Evolutionary conservation across 2,888 invertebrate genomes (phyloP), one percentile per base, ranked within the genome.

Genomic region (Drosophila buzzatii): DNA sequence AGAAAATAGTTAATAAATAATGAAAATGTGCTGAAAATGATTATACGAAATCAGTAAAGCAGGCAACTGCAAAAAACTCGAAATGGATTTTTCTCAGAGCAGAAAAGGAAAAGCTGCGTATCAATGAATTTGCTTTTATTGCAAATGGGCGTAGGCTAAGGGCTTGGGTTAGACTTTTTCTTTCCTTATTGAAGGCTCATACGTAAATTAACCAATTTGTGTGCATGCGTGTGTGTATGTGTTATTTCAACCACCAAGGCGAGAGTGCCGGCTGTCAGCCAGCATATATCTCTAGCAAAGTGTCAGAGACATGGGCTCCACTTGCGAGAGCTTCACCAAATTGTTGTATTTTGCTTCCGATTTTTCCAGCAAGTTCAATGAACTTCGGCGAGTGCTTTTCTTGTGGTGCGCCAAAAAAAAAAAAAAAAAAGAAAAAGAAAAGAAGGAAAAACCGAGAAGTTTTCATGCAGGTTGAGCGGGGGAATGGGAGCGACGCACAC

Each of bases 161-260:
- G 58, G 31, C 18, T 18, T 44, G 58, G 61, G 2, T 51, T 31
- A 27, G 27, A 27, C 2, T 16, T 39, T 39, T 39, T 14, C 37
- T 31, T 31, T 39, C 5, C 27, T n/a, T 27, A 27, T 27, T 63
- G 45, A 44, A 42, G 51, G 44, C 60, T 39, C 60, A 31, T 66
- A 73, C 67, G 73, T 73, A 82, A 82, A 79, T 79, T 73, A 76
- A 81, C 75, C 75, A 73, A 78, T 73, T 85, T 75, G 27, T 63
- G 18, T 39, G 47, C 39, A 12, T 23, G 56, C 52, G 49, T 31
- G 42, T 16, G 52, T 23, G 41, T 56, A 14, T 14, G 39, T 27
- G 37, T 27, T 27, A 49, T 49, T 67, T 56, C 72, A 71, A 76
- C 80, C 73, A 82, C 76, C 83, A 67, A 64, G 66, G 41, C 49